Conservation (phyloP, 2,888 invertebrate species). For the Pseudolycoriella hygida region DNA sequence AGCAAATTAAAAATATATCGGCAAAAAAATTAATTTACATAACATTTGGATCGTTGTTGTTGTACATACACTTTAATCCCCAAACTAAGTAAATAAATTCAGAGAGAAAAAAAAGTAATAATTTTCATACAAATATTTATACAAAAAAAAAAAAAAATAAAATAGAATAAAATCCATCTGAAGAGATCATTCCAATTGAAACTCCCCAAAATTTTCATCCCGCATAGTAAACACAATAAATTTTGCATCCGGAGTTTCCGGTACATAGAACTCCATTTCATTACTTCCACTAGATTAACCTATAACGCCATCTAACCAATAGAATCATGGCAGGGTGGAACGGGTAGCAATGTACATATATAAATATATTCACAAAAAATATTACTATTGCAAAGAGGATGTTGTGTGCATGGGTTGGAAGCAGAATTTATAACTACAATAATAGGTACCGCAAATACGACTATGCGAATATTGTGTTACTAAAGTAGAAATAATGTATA, state of each 20-base stretch:
- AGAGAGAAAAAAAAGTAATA: not conserved
- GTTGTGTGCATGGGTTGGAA: too few species aligned
- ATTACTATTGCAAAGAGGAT: too few species aligned
- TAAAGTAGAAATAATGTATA: too few species aligned
- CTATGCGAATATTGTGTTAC: too few species aligned
- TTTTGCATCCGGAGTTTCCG: slow-evolving; percentile 20
- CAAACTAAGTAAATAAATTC: not conserved
- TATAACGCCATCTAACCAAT: slow-evolving; percentile 24
- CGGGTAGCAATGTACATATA: not conserved
- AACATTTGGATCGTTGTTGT: too few species aligned
- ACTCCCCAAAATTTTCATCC: not conserved
- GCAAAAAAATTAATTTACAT: too few species aligned
- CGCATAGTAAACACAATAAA: slow-evolving; percentile 7
- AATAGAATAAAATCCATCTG: not conserved
- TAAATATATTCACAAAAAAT: too few species aligned
- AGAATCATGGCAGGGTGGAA: slow-evolving; percentile 11
- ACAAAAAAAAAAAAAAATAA: too few species aligned
- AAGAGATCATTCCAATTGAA: not conserved
- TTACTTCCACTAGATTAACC: slow-evolving; percentile 31
- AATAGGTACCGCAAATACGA: too few species aligned
- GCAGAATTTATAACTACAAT: too few species aligned
- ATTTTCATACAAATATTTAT: not conserved
- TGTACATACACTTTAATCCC: too few species aligned
- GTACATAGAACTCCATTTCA: slow-evolving; percentile 29
- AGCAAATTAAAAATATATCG: too few species aligned